phyloP scores from a whole-genome alignment of 2,113 vertebrate genomes.

The Carettochelys insculpta region DNA sequence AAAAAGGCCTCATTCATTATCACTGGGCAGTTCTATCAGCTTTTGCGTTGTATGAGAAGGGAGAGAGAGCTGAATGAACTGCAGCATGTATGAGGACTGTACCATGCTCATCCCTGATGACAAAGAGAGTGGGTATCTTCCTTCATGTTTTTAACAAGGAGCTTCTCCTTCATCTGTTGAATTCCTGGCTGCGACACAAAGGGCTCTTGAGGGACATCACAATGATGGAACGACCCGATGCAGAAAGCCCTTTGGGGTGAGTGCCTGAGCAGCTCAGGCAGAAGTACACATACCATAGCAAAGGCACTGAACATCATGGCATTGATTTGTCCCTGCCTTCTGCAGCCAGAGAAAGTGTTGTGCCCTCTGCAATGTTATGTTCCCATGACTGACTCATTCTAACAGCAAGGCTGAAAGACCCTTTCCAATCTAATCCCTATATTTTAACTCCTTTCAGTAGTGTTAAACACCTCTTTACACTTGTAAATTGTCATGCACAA shows the following conservation, averaged over 20 bases:
- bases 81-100: background rate
- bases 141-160: background rate
- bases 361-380: background rate
- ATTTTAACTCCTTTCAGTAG: background rate
- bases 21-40: background rate
- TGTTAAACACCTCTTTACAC: background rate
- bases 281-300: background rate
- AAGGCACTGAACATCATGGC: background rate
- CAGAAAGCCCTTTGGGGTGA: background rate
- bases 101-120: background rate
- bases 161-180: background rate
- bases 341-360: background rate
- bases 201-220: background rate
- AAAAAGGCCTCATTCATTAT: background rate
- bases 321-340: background rate
- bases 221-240: background rate
- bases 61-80: background rate
- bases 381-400: background rate
- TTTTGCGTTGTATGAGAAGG: background rate
- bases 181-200: background rate
- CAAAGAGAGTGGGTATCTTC: background rate
- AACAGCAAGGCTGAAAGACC: background rate
- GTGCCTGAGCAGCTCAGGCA: background rate
- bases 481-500: background rate
- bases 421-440: background rate